Conservation (phyloP, 35 echinoderm and acorn worm genomes). For the Holothuria glaberrima region DNA sequence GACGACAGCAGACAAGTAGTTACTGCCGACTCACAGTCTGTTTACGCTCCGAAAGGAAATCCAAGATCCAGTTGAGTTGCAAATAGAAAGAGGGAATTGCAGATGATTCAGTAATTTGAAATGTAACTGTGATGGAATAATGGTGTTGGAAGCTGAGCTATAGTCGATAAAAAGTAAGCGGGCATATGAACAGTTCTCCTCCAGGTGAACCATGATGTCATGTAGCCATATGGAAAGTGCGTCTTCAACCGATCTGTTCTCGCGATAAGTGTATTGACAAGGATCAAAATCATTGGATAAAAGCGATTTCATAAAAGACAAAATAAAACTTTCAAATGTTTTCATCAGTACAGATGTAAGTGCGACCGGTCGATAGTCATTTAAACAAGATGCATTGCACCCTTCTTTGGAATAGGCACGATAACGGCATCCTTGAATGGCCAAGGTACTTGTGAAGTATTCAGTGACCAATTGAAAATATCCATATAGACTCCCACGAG, state of each 20-base stretch:
- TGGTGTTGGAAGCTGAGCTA: neutral
- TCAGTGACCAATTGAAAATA: conserved; percentile 9
- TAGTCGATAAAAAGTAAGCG: too few species aligned
- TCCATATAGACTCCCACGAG: conserved; percentile 25
- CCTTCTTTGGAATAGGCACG: conserved; percentile 29
- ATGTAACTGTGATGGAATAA: neutral
- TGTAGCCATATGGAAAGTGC: conserved; percentile 20
- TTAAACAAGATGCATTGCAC: conserved; percentile 27
- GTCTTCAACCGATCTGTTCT: conserved; percentile 23
- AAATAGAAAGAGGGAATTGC: neutral
- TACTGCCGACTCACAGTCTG: neutral
- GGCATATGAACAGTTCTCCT: neutral
- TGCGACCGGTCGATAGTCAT: conserved; percentile 40
- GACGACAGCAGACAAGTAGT: neutral
- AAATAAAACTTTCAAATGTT: conserved; percentile 29
- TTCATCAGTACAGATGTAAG: conserved; percentile 38
- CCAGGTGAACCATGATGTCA: neutral
- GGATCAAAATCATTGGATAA: conserved; percentile 34
- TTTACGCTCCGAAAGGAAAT: neutral
- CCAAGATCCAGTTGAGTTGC: neutral
- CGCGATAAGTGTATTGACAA: conserved; percentile 24
- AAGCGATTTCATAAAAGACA: conserved; percentile 21
- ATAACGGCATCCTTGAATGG: conserved; percentile 32
- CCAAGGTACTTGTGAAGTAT: neutral
- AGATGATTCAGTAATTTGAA: neutral